Base-by-base conservation (phyloP, 2,113 vertebrate genomes). In the Ceyx cyanopectus region DNA sequence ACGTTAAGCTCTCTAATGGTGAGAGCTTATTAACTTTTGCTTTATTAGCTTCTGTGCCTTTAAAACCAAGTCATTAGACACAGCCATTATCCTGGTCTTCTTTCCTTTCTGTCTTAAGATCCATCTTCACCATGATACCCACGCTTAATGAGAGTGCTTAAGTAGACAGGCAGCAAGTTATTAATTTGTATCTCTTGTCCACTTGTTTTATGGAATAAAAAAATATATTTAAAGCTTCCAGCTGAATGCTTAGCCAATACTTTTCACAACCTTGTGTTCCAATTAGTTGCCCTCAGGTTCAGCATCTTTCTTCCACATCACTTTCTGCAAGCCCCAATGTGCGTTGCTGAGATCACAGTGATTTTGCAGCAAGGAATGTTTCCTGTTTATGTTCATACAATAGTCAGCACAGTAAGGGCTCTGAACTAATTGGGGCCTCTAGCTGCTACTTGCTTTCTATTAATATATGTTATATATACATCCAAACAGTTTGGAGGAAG, bases 61-160 rank as follows among this genome's bases (percentile, higher is more conserved):
- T 93, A 79, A 77, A 85, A 69, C 84, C 58, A 82, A 89, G 81
- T 87, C 87, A 89, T 96, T 96, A 96, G 92, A 53, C 69, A 86
- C 51, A 89, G 43, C 81, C 78, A 85, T 92, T 95, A 93, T 22
- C 74, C 81, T 58, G 26, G 32, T 66, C 50, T 87, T 50, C 81
- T 80, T 91, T 94, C 0, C 0, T 85, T 95, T 82, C 86, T 81
- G 41, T 69, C 54, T 89, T 45, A 62, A 79, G 81, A 93, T 92
- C 67, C 62, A 62, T 89, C 86, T 91, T 92, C 67, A 74, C 63
- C 5, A 13, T 24, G 54, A 79, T 80, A 54, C 30, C 58, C 5
- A 1, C 85, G 63, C 67, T 79, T 95, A 96, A 94, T 92, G 81
- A 74, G 81, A 87, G 58, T 72, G 77, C 90, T 94, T 95, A 94